Percentiles rank a stretch among this genome's conserved stretches.
phyloP scores from a whole-genome alignment of 2,888 invertebrate species.

The Phrixothrix hirtus region DNA sequence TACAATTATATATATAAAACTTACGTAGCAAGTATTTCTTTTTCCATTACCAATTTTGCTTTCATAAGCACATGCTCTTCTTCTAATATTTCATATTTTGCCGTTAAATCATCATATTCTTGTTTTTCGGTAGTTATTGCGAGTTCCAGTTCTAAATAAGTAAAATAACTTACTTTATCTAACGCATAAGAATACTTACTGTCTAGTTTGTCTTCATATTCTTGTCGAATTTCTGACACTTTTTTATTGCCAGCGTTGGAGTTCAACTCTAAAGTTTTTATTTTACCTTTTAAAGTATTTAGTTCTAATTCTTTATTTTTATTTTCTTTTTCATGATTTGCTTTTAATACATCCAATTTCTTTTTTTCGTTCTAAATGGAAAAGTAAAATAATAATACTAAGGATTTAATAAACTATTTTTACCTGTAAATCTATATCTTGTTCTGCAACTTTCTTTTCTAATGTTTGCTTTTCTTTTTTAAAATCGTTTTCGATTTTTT shows the following conservation, averaged over 20 bases:
- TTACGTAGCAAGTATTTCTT: constrained; percentile 75
- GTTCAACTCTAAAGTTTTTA: constrained; percentile 66
- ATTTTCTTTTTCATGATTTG: constrained; percentile 73
- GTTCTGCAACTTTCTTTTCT: constrained; percentile 60
- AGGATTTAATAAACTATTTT: too few species aligned
- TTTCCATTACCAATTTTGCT: constrained; percentile 79
- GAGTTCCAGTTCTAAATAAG: constrained; percentile 65
- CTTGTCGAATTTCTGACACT: constrained; percentile 69
- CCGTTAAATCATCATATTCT: constrained; percentile 78
- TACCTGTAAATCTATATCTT: constrained; percentile 50
- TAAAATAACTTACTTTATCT: constrained; percentile 1
- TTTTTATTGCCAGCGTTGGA: constrained; percentile 67
- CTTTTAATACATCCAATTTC: constrained; percentile 67
- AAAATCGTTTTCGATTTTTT: constrained; percentile 67
- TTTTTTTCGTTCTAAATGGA: constrained; percentile 66
- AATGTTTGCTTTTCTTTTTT: constrained; percentile 66
- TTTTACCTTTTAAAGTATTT: constrained; percentile 73
- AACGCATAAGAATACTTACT: constrained; percentile 60
- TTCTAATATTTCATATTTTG: constrained; percentile 80
- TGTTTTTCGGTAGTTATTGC: constrained; percentile 69
- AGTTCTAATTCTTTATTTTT: constrained; percentile 79
- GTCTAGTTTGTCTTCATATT: constrained; percentile 68
- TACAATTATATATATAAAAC: constrained; percentile 16
- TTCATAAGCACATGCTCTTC: constrained; percentile 85
- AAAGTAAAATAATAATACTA: too few species aligned